These are phyloP conservation scores for Platypus cylindrus DNA, from an alignment of 2,888 invertebrate species.

Conservation along the genomic window DNA sequence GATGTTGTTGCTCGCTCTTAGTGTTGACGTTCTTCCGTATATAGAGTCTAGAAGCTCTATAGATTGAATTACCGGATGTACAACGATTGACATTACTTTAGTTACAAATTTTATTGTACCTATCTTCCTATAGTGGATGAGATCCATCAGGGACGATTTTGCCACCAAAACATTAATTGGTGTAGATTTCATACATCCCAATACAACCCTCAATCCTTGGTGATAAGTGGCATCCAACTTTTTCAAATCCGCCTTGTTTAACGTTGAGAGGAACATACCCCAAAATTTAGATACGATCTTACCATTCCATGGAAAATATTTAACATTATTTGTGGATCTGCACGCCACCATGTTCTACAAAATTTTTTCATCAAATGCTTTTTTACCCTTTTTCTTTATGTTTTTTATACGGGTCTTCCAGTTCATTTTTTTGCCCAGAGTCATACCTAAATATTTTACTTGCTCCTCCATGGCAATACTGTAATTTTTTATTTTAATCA, in stretches of 20 bases:
- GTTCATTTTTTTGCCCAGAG: constrained; percentile 5
- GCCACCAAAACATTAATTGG: neutral
- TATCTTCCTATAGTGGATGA: neutral
- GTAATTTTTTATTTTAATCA: neutral
- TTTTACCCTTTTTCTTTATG: constrained; percentile 4
- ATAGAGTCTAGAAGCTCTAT: neutral
- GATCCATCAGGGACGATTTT: neutral
- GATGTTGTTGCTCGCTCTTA: neutral
- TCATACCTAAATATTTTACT: constrained; percentile 11
- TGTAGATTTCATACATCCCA: neutral
- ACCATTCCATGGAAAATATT: neutral
- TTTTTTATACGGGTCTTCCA: constrained; percentile 10
- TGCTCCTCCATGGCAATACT: constrained; percentile 1
- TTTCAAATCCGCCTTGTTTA: neutral
- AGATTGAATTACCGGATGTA: neutral
- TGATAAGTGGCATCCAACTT: neutral
- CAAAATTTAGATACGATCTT: neutral
- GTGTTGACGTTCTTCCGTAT: neutral
- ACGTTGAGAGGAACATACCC: neutral
- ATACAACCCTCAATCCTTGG: neutral
- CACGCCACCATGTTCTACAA: too few relatives aligned
- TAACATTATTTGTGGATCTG: neutral
- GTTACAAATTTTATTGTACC: neutral
- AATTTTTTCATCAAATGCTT: too few relatives aligned
- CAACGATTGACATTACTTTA: neutral